Base-by-base conservation (phyloP, 2,797 vertebrate genomes). In the Staurois parvus region DNA sequence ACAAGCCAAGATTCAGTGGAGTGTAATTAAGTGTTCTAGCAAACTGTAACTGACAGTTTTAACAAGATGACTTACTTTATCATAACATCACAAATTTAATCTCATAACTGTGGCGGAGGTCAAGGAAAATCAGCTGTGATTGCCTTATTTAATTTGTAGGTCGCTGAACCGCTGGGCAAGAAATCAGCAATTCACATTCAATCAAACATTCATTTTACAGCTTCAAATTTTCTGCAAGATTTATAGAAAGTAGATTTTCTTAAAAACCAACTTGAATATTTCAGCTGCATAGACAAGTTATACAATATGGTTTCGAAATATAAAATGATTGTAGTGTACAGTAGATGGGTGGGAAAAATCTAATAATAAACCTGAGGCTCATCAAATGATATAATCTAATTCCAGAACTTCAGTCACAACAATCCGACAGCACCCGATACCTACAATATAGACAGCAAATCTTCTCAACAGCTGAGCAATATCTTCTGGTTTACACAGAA, bases 21-120 rank as follows among this genome's bases (percentile, higher is more conserved):
- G 48, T 2, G 29, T 74, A 68, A 83, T 86, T 72, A 83, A 74
- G 69, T 32, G 30, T 79, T 42, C 19, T 32, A 24, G 69, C 69
- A 87, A 87, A 87, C 75, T 56, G 48, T 40, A 74, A 68, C 75
- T 79, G 85, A 87, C 85, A 87, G 75, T 69, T 73, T 73, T 73
- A 87, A 83, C 59, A 17, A 67, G 76, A 79, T 32, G 21, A 26
- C 40, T 78, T 76, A 69, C 75, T 83, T 74, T 73, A 87, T 82
- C 29, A 79, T 73, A 83, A 78, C 74, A 40, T 68, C 74, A 66
- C 42, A 87, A 83, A 87, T 79, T 67, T 40, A 79, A 75, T 83
- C 68, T 74, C 29, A 73, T 73, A 83, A 74, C 78, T 74, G 52
- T 74, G 69, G 75, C 59, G 7, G 34, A 69, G 85, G 85, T 87